A percentile compares a stretch with the other conserved stretches of the same genome.
Conservation (phyloP, 1,140 invertebrate genomes). For the Aphelinus certus region DNA sequence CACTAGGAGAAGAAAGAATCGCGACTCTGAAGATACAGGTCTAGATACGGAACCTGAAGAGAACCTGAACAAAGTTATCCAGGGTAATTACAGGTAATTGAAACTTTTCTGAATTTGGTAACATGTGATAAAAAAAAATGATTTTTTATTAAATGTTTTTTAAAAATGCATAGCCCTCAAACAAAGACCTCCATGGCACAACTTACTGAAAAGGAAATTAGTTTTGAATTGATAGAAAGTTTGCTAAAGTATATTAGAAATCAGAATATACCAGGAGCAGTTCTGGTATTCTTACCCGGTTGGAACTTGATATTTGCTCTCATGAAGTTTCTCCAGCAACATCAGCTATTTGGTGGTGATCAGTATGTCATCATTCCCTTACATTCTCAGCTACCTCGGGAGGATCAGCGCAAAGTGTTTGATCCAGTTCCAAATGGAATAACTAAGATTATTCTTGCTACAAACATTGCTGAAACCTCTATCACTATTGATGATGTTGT, state of each 20-base stretch:
- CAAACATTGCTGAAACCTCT: conserved; percentile 93
- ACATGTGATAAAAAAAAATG: too few species aligned
- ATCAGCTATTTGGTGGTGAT: conserved; percentile 77
- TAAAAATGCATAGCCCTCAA: conserved; percentile 49
- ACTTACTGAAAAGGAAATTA: conserved; percentile 89
- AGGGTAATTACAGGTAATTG: conserved; percentile 48
- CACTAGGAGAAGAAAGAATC: conserved; percentile 73
- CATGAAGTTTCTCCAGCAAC: conserved; percentile 84
- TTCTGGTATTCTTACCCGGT: conserved; percentile 92
- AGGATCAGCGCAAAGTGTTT: conserved; percentile 90
- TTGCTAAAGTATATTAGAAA: conserved; percentile 81
- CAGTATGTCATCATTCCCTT: conserved; percentile 82
- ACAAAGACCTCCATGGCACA: conserved; percentile 79
- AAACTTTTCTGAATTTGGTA: background rate
- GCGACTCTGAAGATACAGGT: conserved; percentile 74
- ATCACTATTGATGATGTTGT: conserved; percentile 98
- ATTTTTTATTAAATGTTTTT: background rate
- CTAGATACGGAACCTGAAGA: conserved; percentile 76
- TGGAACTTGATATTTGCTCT: conserved; percentile 95
- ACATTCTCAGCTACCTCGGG: conserved; percentile 89
- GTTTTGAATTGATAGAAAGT: conserved; percentile 90
- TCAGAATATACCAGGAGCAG: conserved; percentile 80
- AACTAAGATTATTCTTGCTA: conserved; percentile 88
- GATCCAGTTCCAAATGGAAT: conserved; percentile 76
- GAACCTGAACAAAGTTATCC: conserved; percentile 77